Conservation (phyloP, 2,113 vertebrate species). For the Chunga burmeisteri region DNA sequence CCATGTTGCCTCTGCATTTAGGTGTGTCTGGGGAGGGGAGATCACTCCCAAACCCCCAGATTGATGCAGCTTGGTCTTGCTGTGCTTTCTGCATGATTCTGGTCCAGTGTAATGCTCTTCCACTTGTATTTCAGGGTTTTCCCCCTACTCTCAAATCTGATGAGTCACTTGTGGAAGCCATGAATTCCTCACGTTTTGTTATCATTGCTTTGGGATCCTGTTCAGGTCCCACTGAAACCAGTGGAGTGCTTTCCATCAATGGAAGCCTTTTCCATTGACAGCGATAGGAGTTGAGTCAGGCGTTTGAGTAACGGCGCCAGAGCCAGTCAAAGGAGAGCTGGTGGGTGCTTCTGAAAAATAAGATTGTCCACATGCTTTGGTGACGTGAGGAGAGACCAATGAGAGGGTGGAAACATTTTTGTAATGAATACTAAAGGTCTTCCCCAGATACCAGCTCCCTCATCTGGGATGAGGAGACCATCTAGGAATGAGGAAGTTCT, state of each 20-base stretch:
- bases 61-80: background rate
- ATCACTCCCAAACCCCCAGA: background rate
- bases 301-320: background rate
- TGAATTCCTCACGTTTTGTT: background rate
- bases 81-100: background rate
- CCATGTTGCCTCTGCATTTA: background rate
- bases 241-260: background rate
- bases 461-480: constrained; percentile 59
- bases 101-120: background rate
- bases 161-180: background rate
- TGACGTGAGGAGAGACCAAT: constrained; percentile 6
- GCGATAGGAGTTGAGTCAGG: background rate
- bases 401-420: constrained; percentile 18
- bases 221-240: background rate
- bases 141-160: background rate
- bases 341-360: constrained; percentile 23
- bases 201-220: background rate
- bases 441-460: constrained; percentile 53
- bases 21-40: background rate
- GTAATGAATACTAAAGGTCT: constrained; percentile 48
- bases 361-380: background rate
- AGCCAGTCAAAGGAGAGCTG: background rate
- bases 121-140: background rate
- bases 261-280: background rate
- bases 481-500: constrained; percentile 57